A percentile compares a stretch with the other conserved stretches of the same genome.
Conservation (phyloP, 2,113 vertebrate species). For the Sorex fumeus region DNA sequence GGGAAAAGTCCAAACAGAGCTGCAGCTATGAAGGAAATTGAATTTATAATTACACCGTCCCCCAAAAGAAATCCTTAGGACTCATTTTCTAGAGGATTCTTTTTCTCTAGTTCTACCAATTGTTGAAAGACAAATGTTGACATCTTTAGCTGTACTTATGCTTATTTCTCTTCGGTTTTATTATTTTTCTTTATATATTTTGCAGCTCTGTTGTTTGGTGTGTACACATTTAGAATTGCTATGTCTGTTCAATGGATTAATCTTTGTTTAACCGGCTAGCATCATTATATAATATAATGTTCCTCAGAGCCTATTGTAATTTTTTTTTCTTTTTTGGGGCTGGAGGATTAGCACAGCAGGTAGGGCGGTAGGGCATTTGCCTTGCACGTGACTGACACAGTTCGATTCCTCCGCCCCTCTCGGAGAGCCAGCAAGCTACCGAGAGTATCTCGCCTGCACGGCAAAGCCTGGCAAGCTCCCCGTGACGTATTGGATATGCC, state of each 20-base stretch:
- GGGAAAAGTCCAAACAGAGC: neutral
- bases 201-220: too few species aligned
- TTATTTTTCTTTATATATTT: neutral
- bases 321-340: too few species aligned
- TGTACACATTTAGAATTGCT: neutral
- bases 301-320: too few species aligned
- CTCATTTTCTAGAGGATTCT: neutral
- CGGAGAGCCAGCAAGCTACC: too few species aligned
- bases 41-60: constrained; percentile 31
- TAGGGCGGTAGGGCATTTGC: too few species aligned
- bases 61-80: neutral
- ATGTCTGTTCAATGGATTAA: neutral
- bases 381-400: too few species aligned
- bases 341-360: too few species aligned
- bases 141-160: neutral
- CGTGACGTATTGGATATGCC: too few species aligned
- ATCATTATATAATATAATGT: neutral
- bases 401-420: too few species aligned
- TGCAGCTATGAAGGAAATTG: neutral
- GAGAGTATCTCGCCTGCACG: too few species aligned
- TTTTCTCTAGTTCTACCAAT: neutral
- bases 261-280: neutral
- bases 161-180: neutral
- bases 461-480: too few species aligned
- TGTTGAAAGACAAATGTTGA: neutral